Evolutionary conservation across 2,888 invertebrate species (phyloP).

Genomic region (Microchrysa polita): DNA sequence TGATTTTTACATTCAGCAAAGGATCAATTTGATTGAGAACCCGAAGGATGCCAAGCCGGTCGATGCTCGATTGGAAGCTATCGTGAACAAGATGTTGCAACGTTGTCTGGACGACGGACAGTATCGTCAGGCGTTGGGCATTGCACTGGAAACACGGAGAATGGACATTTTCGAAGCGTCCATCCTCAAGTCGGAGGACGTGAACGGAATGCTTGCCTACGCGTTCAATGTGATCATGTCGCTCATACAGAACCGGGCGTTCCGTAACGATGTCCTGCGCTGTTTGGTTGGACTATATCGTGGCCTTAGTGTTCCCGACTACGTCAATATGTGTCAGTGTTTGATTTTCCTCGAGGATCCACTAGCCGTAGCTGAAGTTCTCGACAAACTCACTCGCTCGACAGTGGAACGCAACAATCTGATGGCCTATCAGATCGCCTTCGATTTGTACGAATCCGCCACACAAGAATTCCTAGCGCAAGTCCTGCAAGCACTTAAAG

Average conservation of each 20-base stretch:
- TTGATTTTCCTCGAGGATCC: conserved; percentile 96
- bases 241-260: conserved; percentile 91
- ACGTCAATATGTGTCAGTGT: conserved; percentile 98
- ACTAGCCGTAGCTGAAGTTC: conserved; percentile 88
- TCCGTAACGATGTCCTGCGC: conserved; percentile 89
- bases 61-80: conserved; percentile 86
- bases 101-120: conserved; percentile 94
- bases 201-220: conserved; percentile 89
- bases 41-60: conserved; percentile 74
- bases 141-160: conserved; percentile 94
- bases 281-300: conserved; percentile 90
- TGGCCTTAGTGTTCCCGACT: conserved; percentile 90
- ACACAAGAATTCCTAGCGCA: conserved; percentile 95
- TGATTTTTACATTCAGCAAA: conserved; percentile 92
- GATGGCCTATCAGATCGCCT: conserved; percentile 99
- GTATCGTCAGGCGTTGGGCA: conserved; percentile 93
- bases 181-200: conserved; percentile 91
- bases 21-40: conserved; percentile 78
- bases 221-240: conserved; percentile 98
- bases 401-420: conserved; percentile 78
- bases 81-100: conserved; percentile 98
- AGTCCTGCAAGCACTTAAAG: conserved; percentile 82
- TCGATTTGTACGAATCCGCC: conserved; percentile 98
- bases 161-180: conserved; percentile 97
- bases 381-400: conserved; percentile 88